Evolutionary conservation across 2,113 vertebrate species (phyloP).

Genomic region (Puntigrus tetrazona): DNA sequence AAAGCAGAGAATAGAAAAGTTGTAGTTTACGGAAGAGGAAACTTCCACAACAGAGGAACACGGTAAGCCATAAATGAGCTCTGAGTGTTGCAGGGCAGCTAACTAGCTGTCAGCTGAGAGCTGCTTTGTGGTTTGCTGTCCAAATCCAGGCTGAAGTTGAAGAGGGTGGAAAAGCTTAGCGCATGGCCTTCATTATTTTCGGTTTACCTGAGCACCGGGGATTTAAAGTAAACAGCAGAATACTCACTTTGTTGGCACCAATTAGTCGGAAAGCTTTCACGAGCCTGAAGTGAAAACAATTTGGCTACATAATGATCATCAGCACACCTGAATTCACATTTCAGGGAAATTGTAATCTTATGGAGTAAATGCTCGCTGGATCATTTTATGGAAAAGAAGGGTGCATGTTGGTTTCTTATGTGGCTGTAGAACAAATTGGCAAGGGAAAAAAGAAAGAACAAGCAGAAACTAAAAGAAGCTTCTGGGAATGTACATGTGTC

Average conservation of each 20-base stretch:
- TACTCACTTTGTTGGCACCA: constrained; percentile 52
- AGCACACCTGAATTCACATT: background rate
- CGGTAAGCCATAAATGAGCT: constrained; percentile 38
- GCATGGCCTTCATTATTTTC: constrained; percentile 40
- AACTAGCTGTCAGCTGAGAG: constrained; percentile 62
- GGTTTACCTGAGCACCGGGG: constrained; percentile 41
- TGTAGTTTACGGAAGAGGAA: constrained; percentile 9
- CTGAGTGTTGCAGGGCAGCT: constrained; percentile 43
- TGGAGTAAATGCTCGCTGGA: background rate
- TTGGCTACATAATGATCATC: constrained; percentile 4
- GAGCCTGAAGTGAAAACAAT: background rate
- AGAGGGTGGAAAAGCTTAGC: constrained; percentile 47
- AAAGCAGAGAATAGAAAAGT: constrained; percentile 13
- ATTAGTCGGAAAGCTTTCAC: constrained; percentile 43
- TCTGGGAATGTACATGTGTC: no score
- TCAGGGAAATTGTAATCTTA: background rate
- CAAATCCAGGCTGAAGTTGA: constrained; percentile 59
- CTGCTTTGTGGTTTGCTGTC: constrained; percentile 56
- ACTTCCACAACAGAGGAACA: constrained; percentile 33
- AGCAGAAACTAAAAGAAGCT: no score
- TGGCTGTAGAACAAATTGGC: background rate
- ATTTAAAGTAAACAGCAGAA: constrained; percentile 28
- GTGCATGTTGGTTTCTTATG: background rate
- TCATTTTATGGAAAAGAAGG: background rate
- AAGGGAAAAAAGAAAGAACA: no score